phyloP scores from a whole-genome alignment of 2,797 vertebrate species.

The Rhynchonycteris naso region DNA sequence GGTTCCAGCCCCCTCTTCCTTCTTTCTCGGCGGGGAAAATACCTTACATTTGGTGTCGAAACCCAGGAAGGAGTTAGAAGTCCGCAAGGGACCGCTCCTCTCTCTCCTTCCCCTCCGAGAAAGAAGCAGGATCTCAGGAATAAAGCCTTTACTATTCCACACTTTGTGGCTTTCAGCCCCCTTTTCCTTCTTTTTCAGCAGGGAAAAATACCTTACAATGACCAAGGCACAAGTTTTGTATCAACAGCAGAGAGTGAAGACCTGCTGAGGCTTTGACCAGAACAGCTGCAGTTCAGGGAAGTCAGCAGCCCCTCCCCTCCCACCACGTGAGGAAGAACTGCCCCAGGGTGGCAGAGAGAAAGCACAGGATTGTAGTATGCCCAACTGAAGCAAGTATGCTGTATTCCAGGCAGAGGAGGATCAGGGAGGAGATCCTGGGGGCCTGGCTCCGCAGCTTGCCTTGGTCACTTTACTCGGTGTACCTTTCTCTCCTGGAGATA shows the following conservation, averaged over 20 bases:
- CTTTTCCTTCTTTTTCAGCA: no score
- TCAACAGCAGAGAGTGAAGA: neutral
- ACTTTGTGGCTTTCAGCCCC: no score
- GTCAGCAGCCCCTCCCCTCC: neutral
- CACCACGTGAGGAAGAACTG: neutral
- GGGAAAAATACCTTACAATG: no score
- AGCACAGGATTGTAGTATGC: neutral
- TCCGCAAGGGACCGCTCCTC: no score
- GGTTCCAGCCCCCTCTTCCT: no score
- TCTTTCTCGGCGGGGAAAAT: no score
- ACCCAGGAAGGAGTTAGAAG: no score
- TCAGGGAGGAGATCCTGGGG: neutral
- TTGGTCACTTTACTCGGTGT: slow-evolving; percentile 78
- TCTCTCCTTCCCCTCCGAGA: no score
- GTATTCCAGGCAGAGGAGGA: neutral
- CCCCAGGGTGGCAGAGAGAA: neutral
- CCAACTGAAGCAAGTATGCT: neutral
- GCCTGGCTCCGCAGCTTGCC: neutral
- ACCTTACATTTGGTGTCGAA: no score
- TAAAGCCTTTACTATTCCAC: no score
- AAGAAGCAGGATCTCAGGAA: no score
- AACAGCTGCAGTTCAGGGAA: neutral
- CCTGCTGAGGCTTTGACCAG: neutral
- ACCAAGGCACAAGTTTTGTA: neutral
- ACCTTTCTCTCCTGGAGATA: slow-evolving; percentile 91